phyloP scores from a whole-genome alignment of 2,113 vertebrate genomes.

The Gallinago undulata region DNA sequence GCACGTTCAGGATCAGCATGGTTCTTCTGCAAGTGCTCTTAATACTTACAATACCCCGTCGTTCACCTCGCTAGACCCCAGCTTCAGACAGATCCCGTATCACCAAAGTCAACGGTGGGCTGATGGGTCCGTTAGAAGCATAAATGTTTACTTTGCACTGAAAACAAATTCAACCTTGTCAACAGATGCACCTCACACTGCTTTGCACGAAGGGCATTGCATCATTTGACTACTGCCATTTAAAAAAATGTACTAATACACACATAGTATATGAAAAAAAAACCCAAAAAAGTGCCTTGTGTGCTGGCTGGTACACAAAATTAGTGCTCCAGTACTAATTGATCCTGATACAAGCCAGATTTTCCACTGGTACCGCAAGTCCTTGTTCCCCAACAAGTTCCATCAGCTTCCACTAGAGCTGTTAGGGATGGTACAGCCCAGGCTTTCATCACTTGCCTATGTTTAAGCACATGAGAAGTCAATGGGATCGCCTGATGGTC shows the following conservation, averaged over 20 bases:
- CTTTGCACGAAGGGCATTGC: neutral
- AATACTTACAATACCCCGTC: neutral
- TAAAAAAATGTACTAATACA: neutral
- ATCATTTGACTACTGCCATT: neutral
- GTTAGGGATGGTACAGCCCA: neutral
- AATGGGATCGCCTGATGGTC: neutral
- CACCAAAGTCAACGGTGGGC: neutral
- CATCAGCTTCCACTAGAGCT: neutral
- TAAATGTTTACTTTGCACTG: neutral
- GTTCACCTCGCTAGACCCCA: neutral
- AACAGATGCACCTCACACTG: neutral
- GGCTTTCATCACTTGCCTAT: slow-evolving; percentile 38
- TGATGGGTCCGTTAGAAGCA: neutral
- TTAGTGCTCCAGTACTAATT: neutral
- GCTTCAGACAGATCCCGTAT: neutral
- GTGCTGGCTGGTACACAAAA: neutral
- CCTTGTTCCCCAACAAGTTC: neutral
- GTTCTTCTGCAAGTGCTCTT: neutral
- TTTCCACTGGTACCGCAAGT: neutral
- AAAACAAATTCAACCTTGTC: neutral
- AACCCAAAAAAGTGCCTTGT: neutral
- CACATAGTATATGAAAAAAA: neutral
- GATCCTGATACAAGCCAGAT: neutral
- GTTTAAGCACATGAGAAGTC: slow-evolving; percentile 58
- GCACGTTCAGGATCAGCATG: neutral